Evolutionary conservation across 2,113 vertebrate species (phyloP).

Genomic region (Cnemophilus loriae): DNA sequence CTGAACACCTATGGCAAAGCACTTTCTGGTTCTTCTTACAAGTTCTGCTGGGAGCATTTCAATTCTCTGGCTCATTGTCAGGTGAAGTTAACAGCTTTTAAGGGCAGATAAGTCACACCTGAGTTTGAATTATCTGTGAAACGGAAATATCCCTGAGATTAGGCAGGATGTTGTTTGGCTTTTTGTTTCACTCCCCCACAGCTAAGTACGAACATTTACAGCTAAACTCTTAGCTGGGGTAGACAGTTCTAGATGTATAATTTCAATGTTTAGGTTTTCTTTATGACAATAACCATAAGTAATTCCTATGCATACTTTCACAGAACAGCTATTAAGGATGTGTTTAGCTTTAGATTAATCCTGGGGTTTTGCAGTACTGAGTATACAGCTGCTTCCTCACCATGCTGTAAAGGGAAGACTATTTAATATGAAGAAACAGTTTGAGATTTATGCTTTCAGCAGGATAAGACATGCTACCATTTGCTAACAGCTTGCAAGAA

Average conservation of each 20-base stretch:
- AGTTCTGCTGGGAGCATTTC: slow-evolving; percentile 8
- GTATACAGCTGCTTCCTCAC: background rate
- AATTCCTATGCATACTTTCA: background rate
- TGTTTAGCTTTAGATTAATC: background rate
- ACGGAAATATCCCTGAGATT: background rate
- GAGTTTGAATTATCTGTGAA: background rate
- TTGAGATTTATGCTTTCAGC: background rate
- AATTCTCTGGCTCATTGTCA: slow-evolving; percentile 31
- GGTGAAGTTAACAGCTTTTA: background rate
- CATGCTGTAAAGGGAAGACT: background rate
- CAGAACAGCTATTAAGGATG: background rate
- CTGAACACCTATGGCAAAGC: background rate
- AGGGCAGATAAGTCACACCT: background rate
- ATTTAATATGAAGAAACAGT: background rate
- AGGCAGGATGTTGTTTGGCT: background rate
- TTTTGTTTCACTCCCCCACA: background rate
- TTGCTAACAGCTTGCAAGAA: background rate
- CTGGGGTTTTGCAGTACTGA: background rate
- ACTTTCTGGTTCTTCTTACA: background rate
- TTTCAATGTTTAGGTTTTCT: background rate
- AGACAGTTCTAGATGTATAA: background rate
- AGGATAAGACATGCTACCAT: background rate
- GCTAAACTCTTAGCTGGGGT: background rate
- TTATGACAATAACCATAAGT: background rate
- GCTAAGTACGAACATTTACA: background rate